phyloP scores from a whole-genome alignment of 2,888 invertebrate genomes.

The Venustoraphidia nigricollis region DNA sequence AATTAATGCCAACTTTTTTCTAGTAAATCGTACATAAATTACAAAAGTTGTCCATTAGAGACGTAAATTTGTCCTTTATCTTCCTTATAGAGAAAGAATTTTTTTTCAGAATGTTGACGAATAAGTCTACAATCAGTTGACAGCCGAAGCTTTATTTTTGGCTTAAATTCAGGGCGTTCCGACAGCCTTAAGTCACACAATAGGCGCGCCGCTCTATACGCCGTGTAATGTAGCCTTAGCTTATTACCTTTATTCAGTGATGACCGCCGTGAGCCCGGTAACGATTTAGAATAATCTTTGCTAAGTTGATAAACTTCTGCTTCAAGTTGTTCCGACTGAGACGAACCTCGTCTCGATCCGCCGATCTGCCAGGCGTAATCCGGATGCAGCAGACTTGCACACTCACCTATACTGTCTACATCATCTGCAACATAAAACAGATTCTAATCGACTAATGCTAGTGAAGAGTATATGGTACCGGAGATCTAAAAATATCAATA shows the following conservation, averaged over 20 bases:
- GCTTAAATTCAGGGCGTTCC: too few relatives aligned
- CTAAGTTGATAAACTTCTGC: constrained; percentile 72
- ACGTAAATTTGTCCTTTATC: too few relatives aligned
- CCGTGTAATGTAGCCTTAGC: constrained; percentile 26
- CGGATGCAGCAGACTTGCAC: constrained; percentile 64
- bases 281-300: constrained; percentile 71
- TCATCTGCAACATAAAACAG: constrained; percentile 32
- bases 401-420: constrained; percentile 60
- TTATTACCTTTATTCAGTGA: constrained; percentile 51
- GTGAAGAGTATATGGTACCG: too few relatives aligned
- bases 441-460: too few relatives aligned
- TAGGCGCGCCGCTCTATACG: constrained; percentile 23
- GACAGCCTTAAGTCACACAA: constrained; percentile 27
- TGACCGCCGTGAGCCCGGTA: constrained; percentile 71
- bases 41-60: too few relatives aligned
- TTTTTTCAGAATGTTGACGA: too few relatives aligned
- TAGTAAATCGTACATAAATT: too few relatives aligned
- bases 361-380: constrained; percentile 59
- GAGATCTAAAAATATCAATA: too few relatives aligned
- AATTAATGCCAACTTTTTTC: too few relatives aligned
- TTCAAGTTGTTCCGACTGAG: constrained; percentile 75
- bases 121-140: too few relatives aligned
- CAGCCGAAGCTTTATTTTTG: too few relatives aligned
- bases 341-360: constrained; percentile 71
- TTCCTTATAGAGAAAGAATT: too few relatives aligned